Base-by-base conservation (phyloP, 2,888 invertebrate genomes). In the Ernsta delagoae region DNA sequence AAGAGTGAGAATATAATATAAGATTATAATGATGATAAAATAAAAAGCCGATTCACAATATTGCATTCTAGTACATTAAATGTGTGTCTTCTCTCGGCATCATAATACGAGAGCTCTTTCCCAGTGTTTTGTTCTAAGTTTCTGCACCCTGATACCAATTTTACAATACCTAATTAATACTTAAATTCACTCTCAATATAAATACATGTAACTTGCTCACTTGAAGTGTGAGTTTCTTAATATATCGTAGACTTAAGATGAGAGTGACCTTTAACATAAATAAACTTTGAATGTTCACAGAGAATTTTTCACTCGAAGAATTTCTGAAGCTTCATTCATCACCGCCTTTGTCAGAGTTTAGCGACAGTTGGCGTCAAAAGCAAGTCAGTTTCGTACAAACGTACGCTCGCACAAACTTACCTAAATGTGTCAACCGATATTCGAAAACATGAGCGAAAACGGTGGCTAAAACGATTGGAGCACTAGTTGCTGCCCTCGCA, bases 301-400 rank as follows among this genome's bases (percentile, higher is more conserved):
- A 53, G 24, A 53, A 53, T 64, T 64, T 56, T 64, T 64, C 56
- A 64, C 64, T 43, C 34, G 64, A 64, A 57, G 64, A 64, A 64
- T 45, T 64, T 64, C 43, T 43, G 34, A 45, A 64, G 56, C 12
- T 64, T 64, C 43, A 64, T 64, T 54, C 64, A 64, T 64, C 64
- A 64, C 56, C 34, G 64, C 56, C 34, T 64, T 64, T 57, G 56
- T 31, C 41, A 53, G 56, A 64, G 64, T 64, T 64, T 64, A 64
- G 56, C 45, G 64, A 64, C 56, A 64, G 64, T 56, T 56, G 45
- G 64, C 34, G 43, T 57, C 56, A 64, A 45, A 61, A 61, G 7
- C 62, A 53, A 62, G 16, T 39, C 39, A 62, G 62, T 62, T 62
- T 53, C 39, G 16, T 39, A 62, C 53, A 62, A 62, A 50, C 16